Evolutionary conservation across 2,888 invertebrate species (phyloP).

Genomic region (Cyaniris semiargus): DNA sequence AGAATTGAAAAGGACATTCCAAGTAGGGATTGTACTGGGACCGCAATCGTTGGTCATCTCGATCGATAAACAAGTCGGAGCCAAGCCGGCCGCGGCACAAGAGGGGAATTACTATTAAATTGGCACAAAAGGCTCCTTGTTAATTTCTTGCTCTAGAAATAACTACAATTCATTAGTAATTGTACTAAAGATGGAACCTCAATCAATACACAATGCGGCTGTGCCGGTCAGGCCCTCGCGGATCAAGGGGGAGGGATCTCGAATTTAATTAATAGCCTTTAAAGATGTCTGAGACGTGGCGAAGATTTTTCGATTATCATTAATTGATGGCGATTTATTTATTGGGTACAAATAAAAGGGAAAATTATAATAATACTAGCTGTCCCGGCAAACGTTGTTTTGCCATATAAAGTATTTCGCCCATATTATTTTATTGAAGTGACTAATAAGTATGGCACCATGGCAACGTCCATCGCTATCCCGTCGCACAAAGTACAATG

Average conservation of each 20-base stretch:
- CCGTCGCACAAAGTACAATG: no score
- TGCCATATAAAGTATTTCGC: no score
- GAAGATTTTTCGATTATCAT: background rate
- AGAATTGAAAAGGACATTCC: background rate
- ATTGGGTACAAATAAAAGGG: background rate
- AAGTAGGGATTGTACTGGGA: background rate
- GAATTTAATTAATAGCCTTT: background rate
- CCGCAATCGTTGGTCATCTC: conserved; percentile 20
- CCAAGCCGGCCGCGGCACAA: conserved; percentile 11
- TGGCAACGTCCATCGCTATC: no score
- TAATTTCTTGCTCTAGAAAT: conserved; percentile 17
- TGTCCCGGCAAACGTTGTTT: no score
- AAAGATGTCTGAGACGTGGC: background rate
- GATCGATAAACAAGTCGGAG: conserved; percentile 21
- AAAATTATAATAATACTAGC: no score
- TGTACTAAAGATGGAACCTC: conserved; percentile 11
- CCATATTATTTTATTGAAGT: no score
- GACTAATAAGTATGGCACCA: no score
- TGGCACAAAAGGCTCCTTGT: conserved; percentile 8
- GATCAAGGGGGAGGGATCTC: background rate
- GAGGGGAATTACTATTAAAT: conserved; percentile 18
- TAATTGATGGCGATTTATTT: background rate
- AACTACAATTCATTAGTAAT: conserved; percentile 7
- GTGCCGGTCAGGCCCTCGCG: background rate
- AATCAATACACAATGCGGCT: conserved; percentile 5